Conservation (phyloP, 2,113 vertebrate species). For the Poicephalus meyeri region DNA sequence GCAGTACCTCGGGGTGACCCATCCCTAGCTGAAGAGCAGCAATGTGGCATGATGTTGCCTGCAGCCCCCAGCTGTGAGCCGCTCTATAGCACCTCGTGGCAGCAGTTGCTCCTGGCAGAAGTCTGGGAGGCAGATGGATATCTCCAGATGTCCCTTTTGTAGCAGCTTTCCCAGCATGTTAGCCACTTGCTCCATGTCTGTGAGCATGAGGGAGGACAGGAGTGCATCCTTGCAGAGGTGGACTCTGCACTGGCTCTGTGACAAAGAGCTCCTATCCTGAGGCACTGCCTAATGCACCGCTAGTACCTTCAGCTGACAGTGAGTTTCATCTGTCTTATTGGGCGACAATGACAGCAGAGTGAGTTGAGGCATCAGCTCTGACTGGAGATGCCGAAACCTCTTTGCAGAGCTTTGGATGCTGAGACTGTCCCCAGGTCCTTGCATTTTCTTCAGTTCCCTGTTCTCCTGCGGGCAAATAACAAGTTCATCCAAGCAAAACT, state of each 20-base stretch:
- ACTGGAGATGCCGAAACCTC: not conserved
- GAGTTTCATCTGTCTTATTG: not conserved
- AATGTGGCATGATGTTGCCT: rapidly evolving
- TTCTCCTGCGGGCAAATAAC: slow-evolving; percentile 9
- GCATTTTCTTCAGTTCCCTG: not conserved
- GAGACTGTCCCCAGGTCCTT: not conserved
- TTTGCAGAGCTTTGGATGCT: not conserved
- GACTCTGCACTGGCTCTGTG: not conserved
- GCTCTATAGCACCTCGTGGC: not conserved
- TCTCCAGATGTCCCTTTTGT: not conserved
- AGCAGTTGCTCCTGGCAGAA: not conserved
- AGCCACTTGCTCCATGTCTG: not conserved
- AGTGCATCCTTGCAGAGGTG: rapidly evolving
- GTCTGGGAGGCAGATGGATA: not conserved
- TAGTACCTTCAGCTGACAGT: not conserved
- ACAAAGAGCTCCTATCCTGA: not conserved
- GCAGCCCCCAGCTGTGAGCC: not conserved
- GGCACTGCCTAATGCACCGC: not conserved
- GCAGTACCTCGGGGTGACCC: not conserved
- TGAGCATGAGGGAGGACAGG: not conserved
- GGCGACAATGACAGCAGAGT: not conserved
- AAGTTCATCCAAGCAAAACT: slow-evolving; percentile 33
- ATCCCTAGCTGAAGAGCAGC: not conserved
- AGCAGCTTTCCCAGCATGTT: not conserved
- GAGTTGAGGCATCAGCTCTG: not conserved